Evolutionary conservation across 2,888 invertebrate genomes (phyloP), one percentile per base, ranked within the genome.

Genomic region (Melanostoma scalare): DNA sequence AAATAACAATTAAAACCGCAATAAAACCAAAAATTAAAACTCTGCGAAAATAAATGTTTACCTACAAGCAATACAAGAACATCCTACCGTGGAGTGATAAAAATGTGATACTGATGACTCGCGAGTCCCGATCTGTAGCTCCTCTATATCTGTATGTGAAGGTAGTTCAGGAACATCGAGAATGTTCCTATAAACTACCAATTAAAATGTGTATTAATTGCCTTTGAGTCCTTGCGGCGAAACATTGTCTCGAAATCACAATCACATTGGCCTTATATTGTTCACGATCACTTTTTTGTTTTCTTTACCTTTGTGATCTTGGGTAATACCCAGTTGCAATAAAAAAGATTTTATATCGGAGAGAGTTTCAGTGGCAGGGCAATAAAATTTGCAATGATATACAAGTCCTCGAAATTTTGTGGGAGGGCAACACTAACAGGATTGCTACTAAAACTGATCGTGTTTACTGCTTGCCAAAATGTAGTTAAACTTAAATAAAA

Each of bases 1-100:
- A 84, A 74, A 84, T 78, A 78, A 82, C 78, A 78, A 82, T 82
- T 36, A 82, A 82, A 78, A 82, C 69, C 73, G 78, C 82, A 78
- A 84, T 84, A 58, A 84, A 84, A 82, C 73, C 74, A 78, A 82
- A 78, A 56, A 46, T 78, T 20, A 20, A 20, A 20, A 20, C 78
- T 31, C 53, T 46, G 40, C 38, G 40, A 73, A 73, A 78, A 69
- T 38, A 65, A 71, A 80, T 81, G 81, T 53, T 81, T 72, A 68
- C 68, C 50, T 73, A 73, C 63, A 78, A 65, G 73, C 74, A 78
- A 84, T 84, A 78, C 10, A 1, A 68, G 69, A 71, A 72, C 78
- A 72, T 60, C 60, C 67, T 53, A 67, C 77, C 67, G 38, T 69
- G 50, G 58, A 48, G 55, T 40, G 40, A 80, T 71, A 69, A 53